Base-by-base conservation (phyloP, 2,888 invertebrate species). In the Dascillus cervinus region DNA sequence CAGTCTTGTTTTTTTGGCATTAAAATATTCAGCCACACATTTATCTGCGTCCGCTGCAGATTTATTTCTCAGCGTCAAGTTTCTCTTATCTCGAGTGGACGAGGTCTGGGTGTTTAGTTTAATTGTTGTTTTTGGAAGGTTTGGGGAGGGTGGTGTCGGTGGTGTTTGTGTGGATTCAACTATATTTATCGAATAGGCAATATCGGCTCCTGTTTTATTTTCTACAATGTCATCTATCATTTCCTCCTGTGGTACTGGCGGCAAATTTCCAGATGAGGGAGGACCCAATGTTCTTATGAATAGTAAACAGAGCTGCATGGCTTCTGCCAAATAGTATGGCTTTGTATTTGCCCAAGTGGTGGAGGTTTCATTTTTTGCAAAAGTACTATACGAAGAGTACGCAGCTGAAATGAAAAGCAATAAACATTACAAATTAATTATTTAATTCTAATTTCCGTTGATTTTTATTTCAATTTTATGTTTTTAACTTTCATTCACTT, bases 351-450 rank as follows among this genome's bases (percentile, higher is more conserved):
- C 17, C 13, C 22, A 22, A 11, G 29, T 25, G 19, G 26, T 6
- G 19, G 14, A 13, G 34, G 32, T 26, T 43, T 44, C 10, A 44
- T 22, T 12, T 39, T 36, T 9, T 34, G 30, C 3, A 37, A n/a
- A 39, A 45, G 39, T 6, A 37, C 37, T 9, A 37, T 24, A 8
- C 46, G 37, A 8, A 44, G 31, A 28, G 45, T 45, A 10, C 29
- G 27, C 22, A 12, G 13, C 39, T 39, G 23, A 39, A 39, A 35
- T 22, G 31, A 26, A 36, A 37, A 23, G 13, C 21, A 37, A 34
- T 21, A 34, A 28, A 13, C 9, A 3, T 3, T 17, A 27, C 2
- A 10, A 10, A 3, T 3, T 9, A 4, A 3, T 13, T 27, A 27
- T 24, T 4, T 11, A 11, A 17, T 31, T 17, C 8, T 12, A 24